Conservation (phyloP, 2,797 vertebrate species). For the Hydrolagus colliei region DNA sequence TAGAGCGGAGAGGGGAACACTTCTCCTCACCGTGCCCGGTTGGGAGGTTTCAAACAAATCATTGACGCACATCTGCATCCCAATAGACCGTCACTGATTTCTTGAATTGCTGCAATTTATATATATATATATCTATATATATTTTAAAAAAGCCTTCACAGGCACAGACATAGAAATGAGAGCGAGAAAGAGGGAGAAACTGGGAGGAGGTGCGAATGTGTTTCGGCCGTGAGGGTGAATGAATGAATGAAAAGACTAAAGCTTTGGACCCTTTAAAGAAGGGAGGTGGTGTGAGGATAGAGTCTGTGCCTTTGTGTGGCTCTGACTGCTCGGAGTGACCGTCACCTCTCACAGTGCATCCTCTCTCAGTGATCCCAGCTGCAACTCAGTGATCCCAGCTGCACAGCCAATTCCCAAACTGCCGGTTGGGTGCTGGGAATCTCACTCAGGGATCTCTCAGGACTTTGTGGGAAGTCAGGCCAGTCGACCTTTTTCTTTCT, state of each 20-base stretch:
- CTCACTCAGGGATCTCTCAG: no score
- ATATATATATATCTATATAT: no score
- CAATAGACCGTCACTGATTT: no score
- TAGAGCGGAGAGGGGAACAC: not conserved
- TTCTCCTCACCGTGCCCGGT: not conserved
- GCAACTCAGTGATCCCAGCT: no score
- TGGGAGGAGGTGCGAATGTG: no score
- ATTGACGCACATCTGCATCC: not conserved
- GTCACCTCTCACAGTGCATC: no score
- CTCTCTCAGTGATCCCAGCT: no score
- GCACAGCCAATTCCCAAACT: not conserved
- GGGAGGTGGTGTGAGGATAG: not conserved
- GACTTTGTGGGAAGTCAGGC: no score
- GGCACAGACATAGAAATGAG: conserved; percentile 51
- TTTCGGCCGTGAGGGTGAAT: not conserved
- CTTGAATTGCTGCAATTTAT: conserved; percentile 39
- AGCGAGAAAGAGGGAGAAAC: conserved; percentile 22
- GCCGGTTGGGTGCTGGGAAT: not conserved
- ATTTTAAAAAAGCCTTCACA: conserved; percentile 44
- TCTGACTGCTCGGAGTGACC: not conserved
- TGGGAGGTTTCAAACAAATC: not conserved
- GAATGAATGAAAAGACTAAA: not conserved
- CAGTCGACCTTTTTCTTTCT: no score
- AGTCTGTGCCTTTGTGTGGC: not conserved
- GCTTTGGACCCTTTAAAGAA: not conserved